A percentile compares a stretch with the other conserved stretches of the same genome.
These are phyloP conservation scores for Molossus molossus DNA, from an alignment of 2,797 vertebrate species.

Conservation along the genomic window DNA sequence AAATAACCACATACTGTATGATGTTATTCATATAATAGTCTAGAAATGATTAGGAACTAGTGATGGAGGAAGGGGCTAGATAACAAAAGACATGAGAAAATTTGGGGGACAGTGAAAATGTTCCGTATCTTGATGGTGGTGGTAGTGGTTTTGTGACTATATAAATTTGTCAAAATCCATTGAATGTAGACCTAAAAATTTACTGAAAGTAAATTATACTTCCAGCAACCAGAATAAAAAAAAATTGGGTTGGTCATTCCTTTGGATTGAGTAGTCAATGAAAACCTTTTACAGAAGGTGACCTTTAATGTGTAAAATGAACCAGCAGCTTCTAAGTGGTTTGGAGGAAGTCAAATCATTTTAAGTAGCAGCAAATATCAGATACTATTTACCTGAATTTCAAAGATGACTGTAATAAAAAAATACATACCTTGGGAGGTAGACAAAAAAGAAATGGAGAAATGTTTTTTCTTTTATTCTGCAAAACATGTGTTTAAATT, in stretches of 20 bases:
- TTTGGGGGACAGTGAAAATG: background rate
- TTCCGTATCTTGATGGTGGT: background rate
- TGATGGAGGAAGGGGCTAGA: background rate
- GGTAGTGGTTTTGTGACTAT: background rate
- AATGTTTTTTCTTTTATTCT: constrained; percentile 61
- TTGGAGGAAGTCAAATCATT: constrained; percentile 20
- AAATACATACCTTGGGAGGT: background rate
- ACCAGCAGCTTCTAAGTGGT: background rate
- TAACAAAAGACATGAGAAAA: background rate
- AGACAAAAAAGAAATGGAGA: constrained; percentile 33
- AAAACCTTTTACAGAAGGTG: constrained; percentile 9
- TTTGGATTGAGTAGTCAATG: background rate
- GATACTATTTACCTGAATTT: background rate
- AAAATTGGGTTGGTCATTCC: background rate
- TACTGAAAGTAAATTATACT: background rate
- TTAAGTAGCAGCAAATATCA: constrained; percentile 53
- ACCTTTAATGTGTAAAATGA: background rate
- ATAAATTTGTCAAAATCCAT: constrained; percentile 9
- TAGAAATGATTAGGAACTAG: constrained; percentile 57
- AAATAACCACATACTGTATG: background rate
- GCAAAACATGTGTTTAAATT: constrained; percentile 52
- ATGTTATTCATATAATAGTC: background rate
- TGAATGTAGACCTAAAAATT: background rate
- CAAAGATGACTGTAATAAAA: constrained; percentile 27
- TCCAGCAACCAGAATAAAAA: constrained; percentile 38